These are phyloP conservation scores for Brachionus sp. DNA, from an alignment of 1,140 invertebrate genomes.

Conservation along the genomic window DNA sequence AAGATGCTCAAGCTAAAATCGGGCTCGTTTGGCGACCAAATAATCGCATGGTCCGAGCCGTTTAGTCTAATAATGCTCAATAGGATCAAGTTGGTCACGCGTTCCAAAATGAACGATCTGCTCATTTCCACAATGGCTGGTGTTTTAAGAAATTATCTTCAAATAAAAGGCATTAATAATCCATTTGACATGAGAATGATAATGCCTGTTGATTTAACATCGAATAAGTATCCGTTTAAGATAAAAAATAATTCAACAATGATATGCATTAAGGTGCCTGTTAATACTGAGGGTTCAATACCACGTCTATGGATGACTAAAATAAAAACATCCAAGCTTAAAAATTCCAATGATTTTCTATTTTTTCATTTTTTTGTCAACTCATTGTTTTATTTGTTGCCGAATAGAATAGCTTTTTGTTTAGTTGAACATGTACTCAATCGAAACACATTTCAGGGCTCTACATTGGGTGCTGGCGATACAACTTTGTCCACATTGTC, in stretches of 20 bases:
- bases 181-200: neutral
- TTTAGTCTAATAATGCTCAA: constrained; percentile 30
- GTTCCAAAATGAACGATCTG: constrained; percentile 43
- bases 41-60: constrained; percentile 30
- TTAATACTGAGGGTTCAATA: constrained; percentile 33
- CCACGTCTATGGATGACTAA: constrained; percentile 36
- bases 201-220: constrained; percentile 27
- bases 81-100: constrained; percentile 38
- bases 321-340: constrained; percentile 22
- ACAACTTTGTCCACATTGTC: constrained; percentile 27
- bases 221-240: constrained; percentile 21
- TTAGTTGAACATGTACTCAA: neutral
- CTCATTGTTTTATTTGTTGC: constrained; percentile 4
- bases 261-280: neutral
- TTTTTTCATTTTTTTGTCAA: constrained; percentile 26
- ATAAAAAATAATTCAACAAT: constrained; percentile 15
- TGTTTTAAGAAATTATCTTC: constrained; percentile 10
- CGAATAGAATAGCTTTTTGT: neutral
- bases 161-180: constrained; percentile 27
- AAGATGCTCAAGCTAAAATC: constrained; percentile 9
- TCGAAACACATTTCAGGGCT: neutral
- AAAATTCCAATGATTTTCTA: constrained; percentile 12
- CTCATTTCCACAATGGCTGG: neutral
- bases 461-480: constrained; percentile 28
- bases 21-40: neutral